Conservation (phyloP, 2,113 vertebrate species). For the Hippocampus abdominalis region DNA sequence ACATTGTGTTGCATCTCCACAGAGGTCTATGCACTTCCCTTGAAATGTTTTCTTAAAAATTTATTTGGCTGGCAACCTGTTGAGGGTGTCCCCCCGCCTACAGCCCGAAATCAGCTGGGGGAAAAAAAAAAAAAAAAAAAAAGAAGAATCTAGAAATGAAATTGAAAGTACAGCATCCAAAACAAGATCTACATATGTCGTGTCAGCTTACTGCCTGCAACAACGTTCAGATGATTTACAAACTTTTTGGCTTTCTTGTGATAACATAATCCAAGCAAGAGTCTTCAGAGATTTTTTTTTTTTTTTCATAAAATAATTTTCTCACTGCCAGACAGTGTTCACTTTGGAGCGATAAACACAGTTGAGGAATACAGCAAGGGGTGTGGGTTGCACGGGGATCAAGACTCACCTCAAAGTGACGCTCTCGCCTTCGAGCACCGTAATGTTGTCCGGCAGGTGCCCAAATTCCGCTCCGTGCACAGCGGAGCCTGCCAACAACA, state of each 20-base stretch:
- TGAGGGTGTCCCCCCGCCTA: too few species aligned
- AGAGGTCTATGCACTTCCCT: too few species aligned
- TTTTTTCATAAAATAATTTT: background rate
- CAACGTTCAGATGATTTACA: background rate
- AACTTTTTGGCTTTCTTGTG: background rate
- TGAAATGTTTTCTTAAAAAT: too few species aligned
- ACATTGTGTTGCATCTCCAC: background rate
- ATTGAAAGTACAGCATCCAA: too few species aligned
- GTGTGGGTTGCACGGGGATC: slow-evolving; percentile 27
- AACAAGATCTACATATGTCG: background rate
- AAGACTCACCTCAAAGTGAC: slow-evolving; percentile 72
- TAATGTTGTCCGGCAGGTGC: slow-evolving; percentile 77
- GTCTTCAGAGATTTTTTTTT: background rate
- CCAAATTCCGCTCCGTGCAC: slow-evolving; percentile 65
- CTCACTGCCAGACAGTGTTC: background rate
- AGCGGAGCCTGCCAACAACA: slow-evolving; percentile 63
- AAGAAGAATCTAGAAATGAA: too few species aligned
- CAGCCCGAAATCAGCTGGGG: too few species aligned
- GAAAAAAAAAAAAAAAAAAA: too few species aligned
- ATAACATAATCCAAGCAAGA: background rate
- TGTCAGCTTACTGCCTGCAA: background rate
- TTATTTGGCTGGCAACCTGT: too few species aligned
- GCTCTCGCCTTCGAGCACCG: slow-evolving; percentile 73
- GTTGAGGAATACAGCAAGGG: background rate
- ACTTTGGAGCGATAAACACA: background rate